Base-by-base conservation (phyloP, 2,797 vertebrate species). In the Remorina albescens region DNA sequence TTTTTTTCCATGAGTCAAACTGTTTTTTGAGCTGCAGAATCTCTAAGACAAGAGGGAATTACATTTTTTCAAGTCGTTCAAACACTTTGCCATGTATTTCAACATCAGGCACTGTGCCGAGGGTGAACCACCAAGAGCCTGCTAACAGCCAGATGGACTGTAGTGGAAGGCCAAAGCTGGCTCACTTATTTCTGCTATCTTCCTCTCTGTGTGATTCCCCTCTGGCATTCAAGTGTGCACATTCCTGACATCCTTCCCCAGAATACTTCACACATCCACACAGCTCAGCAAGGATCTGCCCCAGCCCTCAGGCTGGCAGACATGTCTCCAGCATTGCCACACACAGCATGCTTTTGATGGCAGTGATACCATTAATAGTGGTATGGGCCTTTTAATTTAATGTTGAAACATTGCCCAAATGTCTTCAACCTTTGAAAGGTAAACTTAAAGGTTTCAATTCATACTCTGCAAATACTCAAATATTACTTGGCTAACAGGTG, bases 201-300 rank as follows among this genome's bases (percentile, higher is more conserved):
- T 63, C 44, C 10, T 42, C 54, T 66, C 11, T 18, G 51, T 36
- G 34, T 59, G 57, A 68, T 76, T 76, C 62, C 76, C 78, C 42
- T 69, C 62, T 69, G 80, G 81, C 64, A 23, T 63, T 83, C 69
- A 26, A 57, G 30, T 62, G 32, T 55, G 37, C 53, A 55, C 74
- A 74, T 89, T 88, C 74, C 73, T 83, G 81, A 89, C 83, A 79
- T 85, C 76, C 68, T 71, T 78, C 65, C 80, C 67, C 69, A 73
- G 79, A 90, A 86, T 78, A 77, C 74, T 81, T 84, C 70, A 76
- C 85, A 82, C 76, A 37, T 80, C 41, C 74, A 49, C 66, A 30
- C 61, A 30, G 74, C 72, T 4, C 63, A 62, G 69, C 66, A 28
- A 77, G 81, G 82, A 68, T 84, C 76, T 79, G 81, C 58, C 68